Evolutionary conservation across 2,888 invertebrate species (phyloP), one percentile per base, ranked within the genome.

Genomic region (Epicampocera succincta): DNA sequence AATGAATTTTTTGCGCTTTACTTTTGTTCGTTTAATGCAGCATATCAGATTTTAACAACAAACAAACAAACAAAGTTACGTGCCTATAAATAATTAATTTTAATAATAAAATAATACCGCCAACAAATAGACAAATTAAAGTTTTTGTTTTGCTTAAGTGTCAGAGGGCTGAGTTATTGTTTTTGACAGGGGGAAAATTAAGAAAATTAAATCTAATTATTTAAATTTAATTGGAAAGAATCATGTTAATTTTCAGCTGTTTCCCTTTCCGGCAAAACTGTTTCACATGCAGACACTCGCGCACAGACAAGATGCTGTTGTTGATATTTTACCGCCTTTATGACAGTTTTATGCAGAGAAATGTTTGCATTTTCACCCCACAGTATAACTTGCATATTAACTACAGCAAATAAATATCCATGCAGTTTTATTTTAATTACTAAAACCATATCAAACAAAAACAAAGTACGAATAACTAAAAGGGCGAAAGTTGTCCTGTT

Each of bases 21-120:
- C 38, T 8, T 48, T 56, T 58, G 6, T 66, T 48, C 58, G 8
- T 21, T 61, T 13, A 50, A 56, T 25, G 25, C 29, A 44, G 13
- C 8, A 52, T 61, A 38, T 54, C 44, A 46, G 17, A 68, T 75
- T 68, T 33, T 33, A 33, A 33, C 33, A 33, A 33, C 33, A 33
- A 33, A 15, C n/a, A 75, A 42, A 21, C n/a, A 68, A 61, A 38
- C 52, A n/a, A 40, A 75, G 29, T n/a, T n/a, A n/a, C 60, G 60
- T 75, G 75, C 44, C 44, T 44, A 38, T 52, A 68, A 58, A 68
- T 75, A 60, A 60, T 60, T 68, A 44, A 15, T 33, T 48, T 40
- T 8, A 12, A 44, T 54, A 38, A 25, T 0, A 61, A 46, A 25
- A 33, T 4, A 12, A 63, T 19, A 38, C 9, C 19, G n/a, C 21